These are phyloP conservation scores for Trichonephila clavata DNA, from an alignment of 1,140 invertebrate species.

Conservation along the genomic window DNA sequence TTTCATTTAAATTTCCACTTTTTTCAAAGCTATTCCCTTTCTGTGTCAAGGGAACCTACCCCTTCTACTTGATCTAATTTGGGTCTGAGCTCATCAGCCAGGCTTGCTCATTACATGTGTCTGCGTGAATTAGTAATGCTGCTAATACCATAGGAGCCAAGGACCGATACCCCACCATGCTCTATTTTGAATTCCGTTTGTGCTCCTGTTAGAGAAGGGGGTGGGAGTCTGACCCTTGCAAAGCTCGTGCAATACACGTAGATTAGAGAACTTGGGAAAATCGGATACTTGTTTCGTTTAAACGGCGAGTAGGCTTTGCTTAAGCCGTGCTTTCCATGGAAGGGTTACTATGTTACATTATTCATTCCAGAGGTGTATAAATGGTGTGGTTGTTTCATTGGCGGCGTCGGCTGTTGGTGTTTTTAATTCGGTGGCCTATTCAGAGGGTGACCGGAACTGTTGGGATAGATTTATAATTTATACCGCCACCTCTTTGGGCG, in stretches of 20 bases:
- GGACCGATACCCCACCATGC: not conserved
- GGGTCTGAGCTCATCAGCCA: slow-evolving; percentile 65
- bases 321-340: slow-evolving; percentile 47
- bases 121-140: slow-evolving; percentile 74
- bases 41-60: slow-evolving; percentile 41
- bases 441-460: slow-evolving; percentile 11
- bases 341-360: slow-evolving; percentile 49
- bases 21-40: slow-evolving; percentile 70
- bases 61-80: slow-evolving; percentile 68
- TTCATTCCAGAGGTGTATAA: slow-evolving; percentile 48
- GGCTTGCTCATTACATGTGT: slow-evolving; percentile 70
- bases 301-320: slow-evolving; percentile 59
- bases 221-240: slow-evolving; percentile 53
- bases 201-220: not conserved
- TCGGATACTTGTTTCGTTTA: slow-evolving; percentile 71
- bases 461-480: slow-evolving; percentile 50
- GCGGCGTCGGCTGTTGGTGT: not conserved
- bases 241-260: slow-evolving; percentile 55
- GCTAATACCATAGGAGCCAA: slow-evolving; percentile 39
- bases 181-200: slow-evolving; percentile 65
- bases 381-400: not conserved
- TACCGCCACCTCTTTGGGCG: not conserved
- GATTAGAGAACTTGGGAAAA: slow-evolving; percentile 69
- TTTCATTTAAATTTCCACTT: slow-evolving; percentile 76
- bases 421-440: slow-evolving; percentile 57